Conservation (phyloP, 2,888 invertebrate species). For the Xylota segnis region DNA sequence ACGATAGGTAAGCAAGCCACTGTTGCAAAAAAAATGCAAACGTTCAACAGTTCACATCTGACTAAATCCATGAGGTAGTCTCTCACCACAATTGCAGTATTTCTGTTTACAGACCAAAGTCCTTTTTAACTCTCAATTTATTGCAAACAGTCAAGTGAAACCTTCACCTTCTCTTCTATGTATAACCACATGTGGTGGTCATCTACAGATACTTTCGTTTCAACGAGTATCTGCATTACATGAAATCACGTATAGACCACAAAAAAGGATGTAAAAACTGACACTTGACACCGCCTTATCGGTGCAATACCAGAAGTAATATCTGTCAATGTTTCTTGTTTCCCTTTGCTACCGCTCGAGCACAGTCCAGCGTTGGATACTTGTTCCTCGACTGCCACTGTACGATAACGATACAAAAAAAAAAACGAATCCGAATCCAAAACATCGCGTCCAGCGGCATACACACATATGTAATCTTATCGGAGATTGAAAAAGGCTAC, state of each 20-base stretch:
- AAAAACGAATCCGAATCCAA: slow-evolving; percentile 59
- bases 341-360: slow-evolving; percentile 21
- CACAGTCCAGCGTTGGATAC: slow-evolving; percentile 4
- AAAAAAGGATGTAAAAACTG: slow-evolving; percentile 59
- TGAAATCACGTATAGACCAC: slow-evolving; percentile 42
- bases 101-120: not conserved
- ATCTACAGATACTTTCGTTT: slow-evolving; percentile 33
- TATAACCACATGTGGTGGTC: slow-evolving; percentile 10
- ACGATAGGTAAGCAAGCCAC: no score
- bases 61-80: not conserved
- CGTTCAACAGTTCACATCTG: no score
- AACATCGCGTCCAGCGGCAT: slow-evolving; percentile 49
- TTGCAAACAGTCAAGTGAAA: not conserved
- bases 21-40: no score
- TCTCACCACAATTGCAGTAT: not conserved
- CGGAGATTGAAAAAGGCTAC: slow-evolving; percentile 65
- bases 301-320: slow-evolving; percentile 75
- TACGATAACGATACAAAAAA: slow-evolving; percentile 60
- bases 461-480: slow-evolving; percentile 55
- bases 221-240: slow-evolving; percentile 29
- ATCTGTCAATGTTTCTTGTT: slow-evolving; percentile 68
- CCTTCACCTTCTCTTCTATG: not conserved
- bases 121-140: not conserved
- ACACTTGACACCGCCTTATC: slow-evolving; percentile 75
- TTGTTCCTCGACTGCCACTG: slow-evolving; percentile 14